phyloP scores from a whole-genome alignment of 2,113 vertebrate genomes.

The Zapus hudsonius region DNA sequence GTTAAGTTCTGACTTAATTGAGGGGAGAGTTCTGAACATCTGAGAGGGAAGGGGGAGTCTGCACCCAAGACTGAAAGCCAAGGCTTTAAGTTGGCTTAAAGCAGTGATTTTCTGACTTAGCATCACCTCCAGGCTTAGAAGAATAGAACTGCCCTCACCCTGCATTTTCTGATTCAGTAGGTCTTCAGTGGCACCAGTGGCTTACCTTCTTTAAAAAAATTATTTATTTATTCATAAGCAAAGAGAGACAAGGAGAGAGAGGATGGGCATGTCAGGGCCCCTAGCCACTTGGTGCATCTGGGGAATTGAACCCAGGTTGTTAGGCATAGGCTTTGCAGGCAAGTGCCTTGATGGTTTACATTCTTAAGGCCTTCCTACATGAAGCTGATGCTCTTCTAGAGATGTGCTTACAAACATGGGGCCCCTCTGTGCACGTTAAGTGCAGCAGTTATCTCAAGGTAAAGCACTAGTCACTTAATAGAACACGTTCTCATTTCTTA shows the following conservation, averaged over 20 bases:
- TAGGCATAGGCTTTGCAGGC: too few species aligned
- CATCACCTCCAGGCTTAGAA: neutral
- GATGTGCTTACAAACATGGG: neutral
- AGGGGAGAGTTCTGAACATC: neutral
- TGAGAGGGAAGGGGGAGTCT: neutral
- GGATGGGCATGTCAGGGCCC: too few species aligned
- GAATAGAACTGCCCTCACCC: neutral
- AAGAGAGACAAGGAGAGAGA: too few species aligned
- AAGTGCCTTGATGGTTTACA: neutral
- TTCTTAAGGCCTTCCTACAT: neutral
- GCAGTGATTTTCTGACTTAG: neutral
- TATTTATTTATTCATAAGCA: too few species aligned
- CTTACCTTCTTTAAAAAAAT: too few species aligned
- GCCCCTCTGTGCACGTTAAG: neutral
- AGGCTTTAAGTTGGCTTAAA: neutral
- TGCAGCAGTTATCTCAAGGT: neutral
- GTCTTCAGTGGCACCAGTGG: neutral
- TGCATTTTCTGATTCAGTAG: neutral
- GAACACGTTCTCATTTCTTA: slow-evolving; percentile 33
- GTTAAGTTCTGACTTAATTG: neutral
- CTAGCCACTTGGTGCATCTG: too few species aligned
- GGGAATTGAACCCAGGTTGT: too few species aligned
- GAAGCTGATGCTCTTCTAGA: neutral
- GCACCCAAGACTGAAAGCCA: neutral
- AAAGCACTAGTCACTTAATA: slow-evolving; percentile 2